Conservation (phyloP, 2,113 vertebrate species). For the Lycocorax pyrrhopterus region DNA sequence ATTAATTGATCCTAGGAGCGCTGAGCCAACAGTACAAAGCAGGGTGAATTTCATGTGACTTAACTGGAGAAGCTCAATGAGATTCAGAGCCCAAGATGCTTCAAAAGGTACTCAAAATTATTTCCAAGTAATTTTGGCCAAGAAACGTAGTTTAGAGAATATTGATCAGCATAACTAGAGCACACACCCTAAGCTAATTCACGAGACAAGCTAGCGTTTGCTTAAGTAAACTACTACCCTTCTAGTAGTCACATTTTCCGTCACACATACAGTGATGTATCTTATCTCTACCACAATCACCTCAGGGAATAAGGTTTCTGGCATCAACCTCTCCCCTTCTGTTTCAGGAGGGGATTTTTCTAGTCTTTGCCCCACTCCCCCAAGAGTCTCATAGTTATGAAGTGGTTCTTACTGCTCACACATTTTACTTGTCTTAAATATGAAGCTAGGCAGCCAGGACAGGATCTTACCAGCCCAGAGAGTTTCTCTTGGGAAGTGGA, state of each 20-base stretch:
- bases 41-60: background rate
- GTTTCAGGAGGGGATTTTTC: background rate
- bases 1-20: background rate
- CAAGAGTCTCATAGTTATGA: background rate
- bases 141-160: background rate
- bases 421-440: background rate
- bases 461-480: conserved; percentile 27
- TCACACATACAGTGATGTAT: background rate
- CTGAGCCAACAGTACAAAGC: background rate
- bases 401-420: background rate
- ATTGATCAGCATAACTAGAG: background rate
- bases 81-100: background rate
- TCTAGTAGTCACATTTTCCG: background rate
- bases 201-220: background rate
- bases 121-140: background rate
- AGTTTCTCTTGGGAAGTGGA: background rate
- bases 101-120: background rate
- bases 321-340: background rate
- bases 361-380: fast-evolving
- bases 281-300: background rate
- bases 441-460: background rate
- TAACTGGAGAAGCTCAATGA: background rate
- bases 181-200: background rate
- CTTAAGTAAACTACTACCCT: background rate
- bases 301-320: background rate